Evolutionary conservation across 2,888 invertebrate species (phyloP).

Genomic region (Rhimphoctona megacephalus): DNA sequence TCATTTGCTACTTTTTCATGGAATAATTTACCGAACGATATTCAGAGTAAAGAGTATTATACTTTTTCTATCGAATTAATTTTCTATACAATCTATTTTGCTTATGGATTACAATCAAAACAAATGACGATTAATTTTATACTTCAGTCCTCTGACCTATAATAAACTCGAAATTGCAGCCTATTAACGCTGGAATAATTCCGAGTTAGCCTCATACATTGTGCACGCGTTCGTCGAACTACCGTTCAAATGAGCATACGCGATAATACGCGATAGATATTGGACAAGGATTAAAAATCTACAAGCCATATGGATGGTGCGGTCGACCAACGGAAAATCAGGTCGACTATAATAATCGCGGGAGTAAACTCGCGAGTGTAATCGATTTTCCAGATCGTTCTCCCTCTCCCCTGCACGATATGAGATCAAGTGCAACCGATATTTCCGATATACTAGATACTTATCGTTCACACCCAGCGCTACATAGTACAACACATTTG

Average conservation of each 20-base stretch:
- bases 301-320: slow-evolving; percentile 35
- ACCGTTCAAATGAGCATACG: slow-evolving; percentile 1
- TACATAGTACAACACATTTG: slow-evolving; percentile 2
- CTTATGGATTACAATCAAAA: not conserved
- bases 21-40: not conserved
- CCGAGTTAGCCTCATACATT: slow-evolving; percentile 7
- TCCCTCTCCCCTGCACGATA: not conserved
- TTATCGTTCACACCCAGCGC: slow-evolving; percentile 33
- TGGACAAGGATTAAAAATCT: slow-evolving; percentile 23
- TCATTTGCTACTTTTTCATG: not conserved
- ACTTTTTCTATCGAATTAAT: slow-evolving; percentile 30
- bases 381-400: slow-evolving; percentile 63
- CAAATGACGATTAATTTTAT: slow-evolving; percentile 34
- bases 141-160: slow-evolving; percentile 38
- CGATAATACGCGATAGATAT: slow-evolving; percentile 40
- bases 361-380: slow-evolving; percentile 58
- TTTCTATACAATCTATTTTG: slow-evolving; percentile 26
- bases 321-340: slow-evolving; percentile 27
- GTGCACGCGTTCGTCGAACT: slow-evolving; percentile 3
- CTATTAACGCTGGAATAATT: slow-evolving; percentile 53
- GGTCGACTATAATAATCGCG: slow-evolving; percentile 56
- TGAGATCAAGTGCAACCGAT: slow-evolving; percentile 48
- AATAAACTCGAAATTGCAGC: slow-evolving; percentile 40
- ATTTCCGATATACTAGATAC: slow-evolving; percentile 57
- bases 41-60: not conserved